phyloP scores from a whole-genome alignment of 1,140 invertebrate species.

The Habropoda laboriosa region DNA sequence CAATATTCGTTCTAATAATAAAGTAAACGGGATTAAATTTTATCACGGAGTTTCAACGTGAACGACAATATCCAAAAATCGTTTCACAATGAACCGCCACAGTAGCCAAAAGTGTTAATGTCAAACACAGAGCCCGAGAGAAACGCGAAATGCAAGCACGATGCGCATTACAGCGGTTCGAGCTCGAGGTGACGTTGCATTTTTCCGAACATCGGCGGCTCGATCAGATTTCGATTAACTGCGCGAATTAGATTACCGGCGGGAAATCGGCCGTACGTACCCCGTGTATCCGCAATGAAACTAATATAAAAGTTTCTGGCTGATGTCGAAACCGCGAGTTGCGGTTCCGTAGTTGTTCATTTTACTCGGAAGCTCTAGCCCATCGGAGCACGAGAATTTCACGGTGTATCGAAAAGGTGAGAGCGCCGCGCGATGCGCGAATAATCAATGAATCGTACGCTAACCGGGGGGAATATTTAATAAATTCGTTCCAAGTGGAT shows the following conservation, averaged over 20 bases:
- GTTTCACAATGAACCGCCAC: no score
- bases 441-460: constrained; percentile 21
- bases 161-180: no score
- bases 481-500: neutral
- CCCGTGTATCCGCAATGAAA: neutral
- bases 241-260: constrained; percentile 15
- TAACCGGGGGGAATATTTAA: constrained; percentile 35
- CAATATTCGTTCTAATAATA: no score
- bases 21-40: no score
- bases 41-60: no score
- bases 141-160: no score
- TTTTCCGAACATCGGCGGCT: neutral
- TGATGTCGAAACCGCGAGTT: constrained; percentile 14
- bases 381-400: no score
- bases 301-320: constrained; percentile 14
- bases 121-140: no score
- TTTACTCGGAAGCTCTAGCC: neutral
- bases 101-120: no score
- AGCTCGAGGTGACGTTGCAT: no score
- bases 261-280: neutral
- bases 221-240: constrained; percentile 24
- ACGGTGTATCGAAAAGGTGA: neutral
- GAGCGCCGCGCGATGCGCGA: neutral
- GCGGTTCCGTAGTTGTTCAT: neutral
- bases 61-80: no score